Conservation (phyloP, 2,797 vertebrate species). For the Protonibea diacanthus region DNA sequence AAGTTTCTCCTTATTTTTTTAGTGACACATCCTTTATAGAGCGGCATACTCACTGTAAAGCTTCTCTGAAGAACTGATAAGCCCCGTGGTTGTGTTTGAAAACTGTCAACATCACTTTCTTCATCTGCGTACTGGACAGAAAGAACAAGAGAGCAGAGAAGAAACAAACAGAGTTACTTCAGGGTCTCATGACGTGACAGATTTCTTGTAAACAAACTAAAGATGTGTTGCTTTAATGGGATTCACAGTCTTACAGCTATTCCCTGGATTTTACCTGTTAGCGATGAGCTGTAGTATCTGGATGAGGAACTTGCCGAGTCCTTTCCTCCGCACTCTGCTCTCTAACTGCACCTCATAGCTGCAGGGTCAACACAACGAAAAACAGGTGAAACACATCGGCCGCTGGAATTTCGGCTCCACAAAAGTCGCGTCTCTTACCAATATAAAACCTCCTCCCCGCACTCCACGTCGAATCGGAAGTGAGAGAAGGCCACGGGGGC, state of each 20-base stretch:
- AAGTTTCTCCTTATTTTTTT: neutral
- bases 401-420: neutral
- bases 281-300: conserved; percentile 96
- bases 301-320: conserved; percentile 94
- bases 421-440: conserved; percentile 83
- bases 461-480: conserved; percentile 96
- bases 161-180: neutral
- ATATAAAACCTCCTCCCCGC: conserved; percentile 95
- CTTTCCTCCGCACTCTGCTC: conserved; percentile 92
- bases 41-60: conserved; percentile 92
- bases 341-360: conserved; percentile 97
- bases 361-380: conserved; percentile 10
- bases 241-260: no score
- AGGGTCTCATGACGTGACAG: neutral
- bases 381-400: no score
- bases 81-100: conserved; percentile 98
- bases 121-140: conserved; percentile 94
- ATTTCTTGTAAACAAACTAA: neutral
- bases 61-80: conserved; percentile 97
- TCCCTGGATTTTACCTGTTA: conserved; percentile 86
- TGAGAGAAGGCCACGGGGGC: conserved; percentile 94
- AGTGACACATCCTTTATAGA: neutral
- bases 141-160: neutral
- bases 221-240: no score
- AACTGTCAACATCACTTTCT: conserved; percentile 97